Evolutionary conservation across 2,888 invertebrate genomes (phyloP).

Genomic region (Labia minor): DNA sequence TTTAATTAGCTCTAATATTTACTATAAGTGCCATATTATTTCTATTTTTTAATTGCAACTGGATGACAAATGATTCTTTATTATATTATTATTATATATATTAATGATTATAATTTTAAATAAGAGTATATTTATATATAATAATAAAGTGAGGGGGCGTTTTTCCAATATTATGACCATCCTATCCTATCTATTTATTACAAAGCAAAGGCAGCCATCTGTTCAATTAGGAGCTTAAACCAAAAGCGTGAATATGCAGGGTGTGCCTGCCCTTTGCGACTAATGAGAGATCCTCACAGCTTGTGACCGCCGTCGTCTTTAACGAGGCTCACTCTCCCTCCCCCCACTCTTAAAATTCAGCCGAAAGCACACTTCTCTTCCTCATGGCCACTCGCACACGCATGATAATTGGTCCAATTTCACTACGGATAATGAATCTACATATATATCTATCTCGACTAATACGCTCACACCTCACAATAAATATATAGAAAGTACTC

Average conservation of each 20-base stretch:
- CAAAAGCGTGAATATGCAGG: neutral
- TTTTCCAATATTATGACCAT: neutral
- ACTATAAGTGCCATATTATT: too few relatives aligned
- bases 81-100: too few relatives aligned
- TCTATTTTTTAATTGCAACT: too few relatives aligned
- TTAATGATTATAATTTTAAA: too few relatives aligned
- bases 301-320: slow-evolving; percentile 7
- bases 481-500: neutral
- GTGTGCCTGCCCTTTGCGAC: neutral
- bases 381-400: slow-evolving; percentile 13
- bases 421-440: neutral
- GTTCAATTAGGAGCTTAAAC: neutral
- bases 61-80: too few relatives aligned
- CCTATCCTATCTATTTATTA: neutral
- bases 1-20: too few relatives aligned
- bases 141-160: too few relatives aligned
- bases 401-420: slow-evolving; percentile 13
- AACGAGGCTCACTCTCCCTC: neutral
- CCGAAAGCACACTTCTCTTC: neutral
- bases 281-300: neutral
- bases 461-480: neutral
- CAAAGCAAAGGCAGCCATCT: slow-evolving; percentile 2
- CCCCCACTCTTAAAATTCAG: neutral
- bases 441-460: neutral
- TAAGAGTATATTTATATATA: too few relatives aligned